A percentile compares a stretch with the other conserved stretches of the same genome.
These are phyloP conservation scores for Aphidoletes aphidimyza DNA, from an alignment of 2,888 invertebrate genomes.

Conservation along the genomic window DNA sequence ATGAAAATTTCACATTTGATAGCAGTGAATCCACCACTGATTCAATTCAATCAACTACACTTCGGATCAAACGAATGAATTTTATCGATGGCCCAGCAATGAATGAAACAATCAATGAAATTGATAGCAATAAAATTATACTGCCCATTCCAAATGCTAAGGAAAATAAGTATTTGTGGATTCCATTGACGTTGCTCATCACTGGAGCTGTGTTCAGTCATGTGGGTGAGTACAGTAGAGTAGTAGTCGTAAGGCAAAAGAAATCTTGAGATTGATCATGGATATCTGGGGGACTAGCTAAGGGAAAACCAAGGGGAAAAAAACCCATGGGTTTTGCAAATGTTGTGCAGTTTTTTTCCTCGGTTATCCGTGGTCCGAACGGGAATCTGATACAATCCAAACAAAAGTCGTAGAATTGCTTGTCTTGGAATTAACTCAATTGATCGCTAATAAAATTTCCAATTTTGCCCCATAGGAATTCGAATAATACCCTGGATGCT, in stretches of 20 bases:
- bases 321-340: too few relatives aligned
- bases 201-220: slow-evolving; percentile 77
- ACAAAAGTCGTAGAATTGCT: too few relatives aligned
- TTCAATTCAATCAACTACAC: slow-evolving; percentile 55
- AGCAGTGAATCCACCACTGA: background rate
- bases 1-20: too few relatives aligned
- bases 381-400: too few relatives aligned
- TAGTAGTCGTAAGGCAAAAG: too few relatives aligned
- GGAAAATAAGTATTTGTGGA: slow-evolving; percentile 72
- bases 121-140: slow-evolving; percentile 58
- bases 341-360: too few relatives aligned
- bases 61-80: background rate
- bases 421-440: too few relatives aligned
- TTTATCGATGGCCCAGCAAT: background rate
- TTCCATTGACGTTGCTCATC: slow-evolving; percentile 75
- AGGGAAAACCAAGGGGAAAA: too few relatives aligned
- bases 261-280: too few relatives aligned
- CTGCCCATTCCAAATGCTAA: slow-evolving; percentile 65
- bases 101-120: background rate
- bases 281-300: too few relatives aligned
- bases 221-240: slow-evolving; percentile 54
- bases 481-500: slow-evolving; percentile 82
- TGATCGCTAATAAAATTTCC: too few relatives aligned
- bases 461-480: slow-evolving; percentile 68
- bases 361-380: too few relatives aligned